Percentiles rank a stretch among this genome's conserved stretches.
Evolutionary conservation across 2,113 vertebrate species (phyloP).

Genomic region (Nesogale talazaci): DNA sequence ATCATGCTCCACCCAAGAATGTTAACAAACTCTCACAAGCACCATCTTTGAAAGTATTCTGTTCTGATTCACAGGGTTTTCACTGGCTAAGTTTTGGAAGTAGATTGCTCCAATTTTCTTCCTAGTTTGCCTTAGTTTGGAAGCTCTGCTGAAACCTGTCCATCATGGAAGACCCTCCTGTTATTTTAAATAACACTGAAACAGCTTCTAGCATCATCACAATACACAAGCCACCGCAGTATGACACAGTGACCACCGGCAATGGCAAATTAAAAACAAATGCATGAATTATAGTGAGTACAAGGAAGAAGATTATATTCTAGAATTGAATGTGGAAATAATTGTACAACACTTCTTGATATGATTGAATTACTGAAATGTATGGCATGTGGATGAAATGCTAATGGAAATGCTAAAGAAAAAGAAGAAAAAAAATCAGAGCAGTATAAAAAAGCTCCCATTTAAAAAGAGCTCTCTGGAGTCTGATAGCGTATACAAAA

Average conservation of each 20-base stretch:
- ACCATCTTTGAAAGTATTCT: not conserved
- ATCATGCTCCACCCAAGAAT: too few species aligned
- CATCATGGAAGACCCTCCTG: too few species aligned
- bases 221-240: not conserved
- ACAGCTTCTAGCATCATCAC: not conserved
- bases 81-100: not conserved
- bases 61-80: not conserved
- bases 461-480: not conserved
- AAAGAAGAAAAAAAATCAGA: not conserved
- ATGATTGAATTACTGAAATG: too few species aligned
- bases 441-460: not conserved
- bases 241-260: not conserved
- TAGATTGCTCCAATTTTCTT: not conserved
- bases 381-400: too few species aligned
- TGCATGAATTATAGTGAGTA: too few species aligned
- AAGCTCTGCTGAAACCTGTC: not conserved
- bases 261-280: too few species aligned
- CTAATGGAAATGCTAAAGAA: too few species aligned
- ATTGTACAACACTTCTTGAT: too few species aligned
- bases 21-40: too few species aligned
- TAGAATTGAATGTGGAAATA: too few species aligned
- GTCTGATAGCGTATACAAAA: slow-evolving; percentile 21
- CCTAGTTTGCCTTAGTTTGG: not conserved
- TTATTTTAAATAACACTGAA: not conserved
- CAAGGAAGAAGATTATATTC: too few species aligned